These are phyloP conservation scores for Sternotherus odoratus DNA, from an alignment of 2,797 vertebrate genomes.

Conservation along the genomic window DNA sequence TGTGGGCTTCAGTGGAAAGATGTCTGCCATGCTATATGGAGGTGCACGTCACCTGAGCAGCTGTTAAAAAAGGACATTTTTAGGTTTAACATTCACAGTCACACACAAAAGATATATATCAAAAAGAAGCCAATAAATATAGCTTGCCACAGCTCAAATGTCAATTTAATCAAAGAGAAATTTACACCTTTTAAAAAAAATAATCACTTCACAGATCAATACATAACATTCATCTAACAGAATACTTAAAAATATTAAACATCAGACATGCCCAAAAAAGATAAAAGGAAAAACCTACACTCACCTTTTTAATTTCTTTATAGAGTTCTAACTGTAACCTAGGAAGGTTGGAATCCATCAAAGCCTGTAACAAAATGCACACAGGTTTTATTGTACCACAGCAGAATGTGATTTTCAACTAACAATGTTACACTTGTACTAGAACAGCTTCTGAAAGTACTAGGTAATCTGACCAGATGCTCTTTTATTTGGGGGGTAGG, in stretches of 20 bases:
- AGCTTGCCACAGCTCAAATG: background rate
- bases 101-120: background rate
- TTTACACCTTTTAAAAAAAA: background rate
- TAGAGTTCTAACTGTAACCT: slow-evolving; percentile 96
- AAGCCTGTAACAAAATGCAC: slow-evolving; percentile 83
- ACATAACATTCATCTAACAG: background rate
- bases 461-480: background rate
- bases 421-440: background rate
- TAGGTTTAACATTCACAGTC: background rate
- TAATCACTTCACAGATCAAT: background rate
- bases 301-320: slow-evolving; percentile 99
- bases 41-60: background rate
- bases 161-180: background rate
- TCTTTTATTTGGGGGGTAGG: accelerated
- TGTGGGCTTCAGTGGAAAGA: background rate
- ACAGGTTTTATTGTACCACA: background rate
- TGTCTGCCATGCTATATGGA: background rate
- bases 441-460: background rate
- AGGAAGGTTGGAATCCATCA: slow-evolving; percentile 98
- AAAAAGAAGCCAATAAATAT: background rate
- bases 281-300: background rate
- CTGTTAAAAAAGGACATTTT: background rate
- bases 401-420: background rate
- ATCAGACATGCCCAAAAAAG: background rate
- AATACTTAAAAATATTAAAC: background rate